Evolutionary conservation across 2,888 invertebrate genomes (phyloP).

Genomic region (Tipula vernalis): DNA sequence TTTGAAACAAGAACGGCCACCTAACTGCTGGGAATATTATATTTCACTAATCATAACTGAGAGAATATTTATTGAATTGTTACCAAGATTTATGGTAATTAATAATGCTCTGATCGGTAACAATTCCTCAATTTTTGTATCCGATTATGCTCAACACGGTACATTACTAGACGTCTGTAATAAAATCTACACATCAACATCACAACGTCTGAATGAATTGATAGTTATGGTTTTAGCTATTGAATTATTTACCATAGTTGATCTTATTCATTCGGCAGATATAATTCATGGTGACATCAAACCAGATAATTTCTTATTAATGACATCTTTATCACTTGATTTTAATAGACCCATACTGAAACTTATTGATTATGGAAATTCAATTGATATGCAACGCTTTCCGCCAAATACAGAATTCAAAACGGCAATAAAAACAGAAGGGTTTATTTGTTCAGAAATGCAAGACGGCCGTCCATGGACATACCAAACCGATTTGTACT

Average conservation of each 20-base stretch:
- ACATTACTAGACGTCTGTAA: conserved; percentile 68
- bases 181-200: conserved; percentile 43
- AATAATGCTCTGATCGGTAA: conserved; percentile 63
- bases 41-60: conserved; percentile 38
- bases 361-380: conserved; percentile 87
- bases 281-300: conserved; percentile 94
- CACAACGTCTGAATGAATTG: conserved; percentile 30
- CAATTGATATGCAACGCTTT: conserved; percentile 83
- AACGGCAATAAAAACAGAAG: conserved; percentile 44
- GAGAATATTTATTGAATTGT: conserved; percentile 31
- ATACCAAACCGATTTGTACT: conserved; percentile 86
- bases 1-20: conserved; percentile 45
- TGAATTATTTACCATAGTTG: conserved; percentile 72
- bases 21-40: conserved; percentile 65
- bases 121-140: conserved; percentile 69
- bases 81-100: conserved; percentile 62
- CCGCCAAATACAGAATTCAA: conserved; percentile 66
- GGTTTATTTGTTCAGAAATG: conserved; percentile 84
- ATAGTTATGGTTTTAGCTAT: conserved; percentile 42
- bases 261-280: conserved; percentile 69
- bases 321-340: conserved; percentile 46
- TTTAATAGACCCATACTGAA: conserved; percentile 50
- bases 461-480: conserved; percentile 82
- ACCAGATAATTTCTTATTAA: conserved; percentile 84
- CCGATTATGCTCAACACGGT: conserved; percentile 66